Evolutionary conservation across 2,113 vertebrate species (phyloP).

Genomic region (Takifugu bimaculatus): DNA sequence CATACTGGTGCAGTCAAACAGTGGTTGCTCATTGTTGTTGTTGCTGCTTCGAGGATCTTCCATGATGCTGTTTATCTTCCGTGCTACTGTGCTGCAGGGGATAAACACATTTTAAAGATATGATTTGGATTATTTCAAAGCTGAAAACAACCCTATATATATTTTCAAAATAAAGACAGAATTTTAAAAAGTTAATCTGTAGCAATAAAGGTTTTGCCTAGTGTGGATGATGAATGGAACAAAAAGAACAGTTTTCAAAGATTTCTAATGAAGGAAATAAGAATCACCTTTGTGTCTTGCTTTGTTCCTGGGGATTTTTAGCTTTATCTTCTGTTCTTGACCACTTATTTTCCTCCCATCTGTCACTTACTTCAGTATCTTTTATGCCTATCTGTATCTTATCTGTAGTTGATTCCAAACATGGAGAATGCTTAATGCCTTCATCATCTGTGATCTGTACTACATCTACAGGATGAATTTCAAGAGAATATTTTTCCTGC

Average conservation of each 20-base stretch:
- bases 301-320: slow-evolving; percentile 13
- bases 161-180: neutral
- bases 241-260: too few species aligned
- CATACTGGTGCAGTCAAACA: too few species aligned
- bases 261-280: neutral
- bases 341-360: slow-evolving; percentile 22
- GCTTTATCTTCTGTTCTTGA: slow-evolving; percentile 17
- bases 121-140: too few species aligned
- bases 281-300: slow-evolving; percentile 36
- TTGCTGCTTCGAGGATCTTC: slow-evolving; percentile 2
- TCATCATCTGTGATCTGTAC: neutral
- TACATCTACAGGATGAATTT: neutral
- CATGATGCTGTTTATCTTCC: neutral
- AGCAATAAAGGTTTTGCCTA: too few species aligned
- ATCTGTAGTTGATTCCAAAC: slow-evolving; percentile 1
- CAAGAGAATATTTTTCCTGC: neutral
- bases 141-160: too few species aligned
- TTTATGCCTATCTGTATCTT: neutral
- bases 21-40: slow-evolving; percentile 1
- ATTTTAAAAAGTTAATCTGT: neutral
- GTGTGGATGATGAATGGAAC: too few species aligned
- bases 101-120: slow-evolving; percentile 4
- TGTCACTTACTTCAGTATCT: slow-evolving; percentile 3
- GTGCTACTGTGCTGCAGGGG: slow-evolving; percentile 18
- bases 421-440: slow-evolving; percentile 1